Base-by-base conservation (phyloP, 2,113 vertebrate genomes). In the Corythaixoides concolor region DNA sequence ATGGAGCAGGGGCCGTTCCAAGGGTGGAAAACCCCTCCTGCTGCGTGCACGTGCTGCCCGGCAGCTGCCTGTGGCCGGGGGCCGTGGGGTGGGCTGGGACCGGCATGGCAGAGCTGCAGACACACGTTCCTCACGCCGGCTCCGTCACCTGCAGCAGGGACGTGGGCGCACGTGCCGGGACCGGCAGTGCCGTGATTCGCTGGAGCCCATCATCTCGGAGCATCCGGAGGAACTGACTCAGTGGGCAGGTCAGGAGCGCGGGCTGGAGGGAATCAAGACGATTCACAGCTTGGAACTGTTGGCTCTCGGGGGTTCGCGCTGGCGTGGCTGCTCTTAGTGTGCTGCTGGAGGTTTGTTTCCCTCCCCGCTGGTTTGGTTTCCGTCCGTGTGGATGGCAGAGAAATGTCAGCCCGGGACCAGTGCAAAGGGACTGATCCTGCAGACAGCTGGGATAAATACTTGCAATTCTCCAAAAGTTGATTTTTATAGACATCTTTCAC, bases 61-160 rank as follows among this genome's bases (percentile, higher is more conserved):
- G 41, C 41, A 43, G 4, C 7, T 55, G n/a, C 28, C 32, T 16
- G 47, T 4, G 2, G 17, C 30, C 2, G 43, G 43, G 14, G 15
- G 59, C 37, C 10, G 3, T 10, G 15, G 67, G 67, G 30, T 35
- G 30, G 28, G 37, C 43, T 64, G 35, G 58, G 37, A 15, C 23
- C 19, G 6, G 18, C 35, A 7, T 14, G 33, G 39, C 21, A 2
- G 3, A 13, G 50, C 8, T 24, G 28, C 22, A 45, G 24, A 6
- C 22, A 9, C 39, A 1, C 35, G 0, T n/a, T 50, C 8, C 30
- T 33, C 5, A 5, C 3, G 1, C 49, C 2, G 1, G 43, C 55
- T 56, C 43, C 8, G 4, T 33, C 52, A n/a, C 47, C 35, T 9
- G 69, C 39, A 24, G 26, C 26, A 7, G 15, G 68, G 68, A 10